Conservation (phyloP, 1,140 invertebrate genomes). For the Aphaenogaster floridana region DNA sequence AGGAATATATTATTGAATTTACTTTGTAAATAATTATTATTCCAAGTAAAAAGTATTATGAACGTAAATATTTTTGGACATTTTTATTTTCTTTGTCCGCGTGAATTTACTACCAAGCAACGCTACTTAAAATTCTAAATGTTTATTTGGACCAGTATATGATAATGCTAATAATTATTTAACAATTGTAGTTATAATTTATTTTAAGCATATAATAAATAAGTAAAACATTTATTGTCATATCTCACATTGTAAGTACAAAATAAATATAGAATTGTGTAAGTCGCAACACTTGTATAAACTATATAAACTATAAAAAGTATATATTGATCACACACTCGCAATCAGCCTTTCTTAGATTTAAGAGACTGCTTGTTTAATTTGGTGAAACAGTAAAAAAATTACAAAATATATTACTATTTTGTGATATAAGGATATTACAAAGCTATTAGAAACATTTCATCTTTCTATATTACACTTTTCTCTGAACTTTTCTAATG, state of each 20-base stretch:
- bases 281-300: slow-evolving; percentile 60
- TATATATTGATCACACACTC: slow-evolving; percentile 2
- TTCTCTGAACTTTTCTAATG: neutral
- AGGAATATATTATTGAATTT: slow-evolving; percentile 12
- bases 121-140: neutral
- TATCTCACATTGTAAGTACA: slow-evolving; percentile 78
- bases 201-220: slow-evolving; percentile 67
- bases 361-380: neutral
- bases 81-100: neutral
- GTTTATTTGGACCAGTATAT: neutral
- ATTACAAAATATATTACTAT: slow-evolving; percentile 39
- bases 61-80: neutral
- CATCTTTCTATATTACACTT: neutral
- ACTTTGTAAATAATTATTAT: slow-evolving; percentile 52
- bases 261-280: slow-evolving; percentile 80
- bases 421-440: slow-evolving; percentile 14
- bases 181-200: neutral
- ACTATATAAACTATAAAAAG: neutral
- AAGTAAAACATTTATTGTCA: slow-evolving; percentile 75
- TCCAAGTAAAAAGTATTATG: slow-evolving; percentile 26
- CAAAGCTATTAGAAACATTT: slow-evolving; percentile 22
- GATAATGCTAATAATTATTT: neutral
- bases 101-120: neutral
- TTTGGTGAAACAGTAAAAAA: slow-evolving; percentile 30
- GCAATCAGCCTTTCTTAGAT: slow-evolving; percentile 15